Evolutionary conservation across 2,113 vertebrate species (phyloP).

Genomic region (Phocoena phocoena): DNA sequence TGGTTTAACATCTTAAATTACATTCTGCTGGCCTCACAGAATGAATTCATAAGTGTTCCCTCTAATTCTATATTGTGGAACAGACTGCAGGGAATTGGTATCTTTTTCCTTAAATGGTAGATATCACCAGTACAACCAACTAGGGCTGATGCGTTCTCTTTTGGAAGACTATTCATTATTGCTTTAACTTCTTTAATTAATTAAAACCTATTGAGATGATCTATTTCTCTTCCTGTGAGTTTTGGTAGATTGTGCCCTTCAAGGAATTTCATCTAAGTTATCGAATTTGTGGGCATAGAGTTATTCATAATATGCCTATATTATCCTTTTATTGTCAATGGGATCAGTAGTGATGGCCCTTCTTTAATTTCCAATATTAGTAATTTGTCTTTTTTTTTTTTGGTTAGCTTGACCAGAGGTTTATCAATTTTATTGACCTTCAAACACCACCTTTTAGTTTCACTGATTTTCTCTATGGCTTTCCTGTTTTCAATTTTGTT

Average conservation of each 20-base stretch:
- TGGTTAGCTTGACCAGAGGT: background rate
- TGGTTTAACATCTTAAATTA: background rate
- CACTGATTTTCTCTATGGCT: background rate
- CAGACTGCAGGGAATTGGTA: background rate
- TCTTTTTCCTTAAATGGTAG: background rate
- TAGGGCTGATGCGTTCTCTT: background rate
- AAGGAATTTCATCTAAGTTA: background rate
- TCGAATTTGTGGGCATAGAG: background rate
- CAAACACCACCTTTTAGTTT: background rate
- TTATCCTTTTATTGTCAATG: background rate
- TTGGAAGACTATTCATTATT: background rate
- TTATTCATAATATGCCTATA: background rate
- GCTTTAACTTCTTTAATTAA: background rate
- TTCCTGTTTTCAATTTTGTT: slow-evolving; percentile 14
- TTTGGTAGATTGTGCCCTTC: background rate
- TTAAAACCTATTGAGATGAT: background rate
- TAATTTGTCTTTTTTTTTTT: background rate
- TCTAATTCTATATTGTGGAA: background rate
- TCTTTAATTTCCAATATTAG: background rate
- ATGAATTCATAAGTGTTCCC: background rate
- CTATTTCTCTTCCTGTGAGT: background rate
- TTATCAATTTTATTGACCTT: background rate
- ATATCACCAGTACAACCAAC: background rate
- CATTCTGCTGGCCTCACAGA: background rate
- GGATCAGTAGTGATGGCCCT: background rate